Percentiles rank a stretch among this genome's conserved stretches.
Conservation (phyloP, 2,797 vertebrate species). For the Gadopsis bispinosus region DNA sequence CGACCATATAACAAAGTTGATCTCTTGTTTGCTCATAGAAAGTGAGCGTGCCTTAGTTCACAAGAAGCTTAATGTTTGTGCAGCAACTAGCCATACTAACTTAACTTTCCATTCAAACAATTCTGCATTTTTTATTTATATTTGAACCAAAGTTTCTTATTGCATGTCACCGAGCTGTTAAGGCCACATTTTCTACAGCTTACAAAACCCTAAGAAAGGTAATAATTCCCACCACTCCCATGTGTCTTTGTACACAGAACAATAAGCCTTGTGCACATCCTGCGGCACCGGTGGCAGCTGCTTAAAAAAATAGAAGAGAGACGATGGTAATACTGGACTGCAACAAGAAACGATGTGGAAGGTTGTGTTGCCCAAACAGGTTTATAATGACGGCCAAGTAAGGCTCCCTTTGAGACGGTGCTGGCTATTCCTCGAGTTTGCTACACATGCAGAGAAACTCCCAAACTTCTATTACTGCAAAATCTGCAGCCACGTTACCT, state of each 20-base stretch:
- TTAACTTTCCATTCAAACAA: not conserved
- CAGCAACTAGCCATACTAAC: too few species aligned
- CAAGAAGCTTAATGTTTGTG: not conserved
- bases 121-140: not conserved
- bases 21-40: not conserved
- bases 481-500: conserved; percentile 7
- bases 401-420: not conserved
- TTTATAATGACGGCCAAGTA: not conserved
- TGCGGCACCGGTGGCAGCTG: not conserved
- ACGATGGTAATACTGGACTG: not conserved
- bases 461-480: conserved; percentile 1
- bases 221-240: not conserved
- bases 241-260: not conserved
- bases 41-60: not conserved
- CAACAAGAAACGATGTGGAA: not conserved
- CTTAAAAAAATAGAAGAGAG: not conserved
- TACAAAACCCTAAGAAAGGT: not conserved
- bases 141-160: not conserved
- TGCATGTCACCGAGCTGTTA: not conserved
- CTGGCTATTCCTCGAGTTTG: not conserved
- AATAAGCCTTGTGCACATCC: not conserved
- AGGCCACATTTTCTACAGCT: not conserved
- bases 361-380: not conserved
- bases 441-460: conserved; percentile 9
- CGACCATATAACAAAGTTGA: not conserved